Base-by-base conservation (phyloP, 2,888 invertebrate genomes). In the Hirtodrosophila duncani region DNA sequence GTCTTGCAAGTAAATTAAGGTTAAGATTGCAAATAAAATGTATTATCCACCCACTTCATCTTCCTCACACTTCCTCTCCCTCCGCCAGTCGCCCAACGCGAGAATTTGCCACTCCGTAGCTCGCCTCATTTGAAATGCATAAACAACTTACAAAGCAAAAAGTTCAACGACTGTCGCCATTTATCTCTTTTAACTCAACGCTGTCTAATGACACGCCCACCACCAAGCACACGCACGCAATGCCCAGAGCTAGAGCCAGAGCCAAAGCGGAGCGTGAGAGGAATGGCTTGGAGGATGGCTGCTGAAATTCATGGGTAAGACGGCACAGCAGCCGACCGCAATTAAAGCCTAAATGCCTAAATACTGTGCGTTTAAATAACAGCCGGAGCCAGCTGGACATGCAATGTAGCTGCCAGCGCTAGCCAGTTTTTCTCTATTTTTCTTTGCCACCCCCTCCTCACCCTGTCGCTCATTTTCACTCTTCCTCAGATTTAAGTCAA, bases 21-120 rank as follows among this genome's bases (percentile, higher is more conserved):
- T 80, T 80, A 72, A 72, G 72, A 72, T 72, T 72, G 78, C 72
- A 77, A 80, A 72, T 72, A 72, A 72, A 80, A 80, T 80, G 78
- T 72, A 80, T 72, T 72, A 59, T 61, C 57, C 58, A 30, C 24
- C 24, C 29, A 31, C 11, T 31, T 41, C 17, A n/a, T 14, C 17
- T 13, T 8, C 3, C 9, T 29, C 5, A 4, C 33, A 3, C 17
- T n/a, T 16, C n/a, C 13, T 18, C n/a, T 11, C 9, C 7, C 23
- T 8, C 8, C n/a, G 8, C 13, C 33, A n/a, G 6, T 11, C 16
- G 18, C 34, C 6, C 6, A 4, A 20, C 20, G 20, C 20, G 3
- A 4, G 3, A 33, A 31, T 31, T 29, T 23, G 20, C 20, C 4
- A 5, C 10, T 37, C 10, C 18, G 26, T 34, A 26, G 44, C 61